phyloP scores from a whole-genome alignment of 2,113 vertebrate genomes.

The Oenanthe oenanthe region DNA sequence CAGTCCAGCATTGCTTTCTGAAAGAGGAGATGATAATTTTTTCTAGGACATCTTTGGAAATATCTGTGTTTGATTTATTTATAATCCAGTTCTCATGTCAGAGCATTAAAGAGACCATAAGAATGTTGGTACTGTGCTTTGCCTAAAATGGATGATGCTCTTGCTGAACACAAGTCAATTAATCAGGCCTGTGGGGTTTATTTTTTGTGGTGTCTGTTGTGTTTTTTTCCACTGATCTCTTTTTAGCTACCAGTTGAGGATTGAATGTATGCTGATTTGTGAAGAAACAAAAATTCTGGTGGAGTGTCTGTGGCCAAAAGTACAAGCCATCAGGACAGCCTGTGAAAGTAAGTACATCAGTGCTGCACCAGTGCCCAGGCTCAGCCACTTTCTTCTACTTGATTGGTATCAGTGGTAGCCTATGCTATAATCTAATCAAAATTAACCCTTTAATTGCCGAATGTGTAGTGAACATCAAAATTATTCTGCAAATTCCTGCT shows the following conservation, averaged over 20 bases:
- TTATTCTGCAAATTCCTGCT: neutral
- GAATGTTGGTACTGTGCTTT: neutral
- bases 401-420: neutral
- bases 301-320: slow-evolving; percentile 87
- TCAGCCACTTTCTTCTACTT: neutral
- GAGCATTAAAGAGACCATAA: neutral
- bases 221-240: neutral
- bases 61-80: slow-evolving; percentile 37
- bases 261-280: slow-evolving; percentile 91
- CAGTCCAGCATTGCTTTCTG: slow-evolving; percentile 1
- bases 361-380: neutral
- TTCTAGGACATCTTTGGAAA: slow-evolving; percentile 45
- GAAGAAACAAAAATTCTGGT: slow-evolving; percentile 82
- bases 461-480: accelerated
- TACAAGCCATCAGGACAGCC: slow-evolving; percentile 80
- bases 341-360: slow-evolving; percentile 82
- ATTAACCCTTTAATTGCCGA: neutral
- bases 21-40: slow-evolving; percentile 13
- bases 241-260: slow-evolving; percentile 87
- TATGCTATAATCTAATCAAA: neutral
- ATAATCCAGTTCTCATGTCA: neutral
- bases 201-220: neutral
- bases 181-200: neutral
- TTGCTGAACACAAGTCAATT: neutral
- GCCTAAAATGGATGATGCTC: slow-evolving; percentile 6